These are phyloP conservation scores for Nemoura dubitans DNA, from an alignment of 2,888 invertebrate species.

Conservation along the genomic window DNA sequence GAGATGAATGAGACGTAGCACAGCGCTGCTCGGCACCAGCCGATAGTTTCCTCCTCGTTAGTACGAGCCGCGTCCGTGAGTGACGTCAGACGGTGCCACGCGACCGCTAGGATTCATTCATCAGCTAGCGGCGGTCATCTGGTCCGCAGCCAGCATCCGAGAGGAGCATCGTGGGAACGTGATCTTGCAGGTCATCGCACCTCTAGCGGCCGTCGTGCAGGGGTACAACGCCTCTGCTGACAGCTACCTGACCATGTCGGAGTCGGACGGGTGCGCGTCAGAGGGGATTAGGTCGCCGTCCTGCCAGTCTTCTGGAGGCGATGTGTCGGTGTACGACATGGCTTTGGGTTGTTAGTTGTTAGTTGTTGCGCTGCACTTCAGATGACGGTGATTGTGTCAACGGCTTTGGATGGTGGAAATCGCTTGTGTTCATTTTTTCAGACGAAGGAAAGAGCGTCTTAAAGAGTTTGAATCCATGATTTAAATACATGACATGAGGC, in stretches of 20 bases:
- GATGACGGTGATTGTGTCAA: not conserved
- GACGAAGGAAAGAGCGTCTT: not conserved
- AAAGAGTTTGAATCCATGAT: not conserved
- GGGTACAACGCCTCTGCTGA: constrained; percentile 13
- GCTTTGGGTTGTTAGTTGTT: not conserved
- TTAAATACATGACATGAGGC: not conserved
- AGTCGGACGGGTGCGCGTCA: not conserved
- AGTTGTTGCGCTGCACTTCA: not conserved
- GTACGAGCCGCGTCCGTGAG: constrained; percentile 45
- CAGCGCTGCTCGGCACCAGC: not conserved
- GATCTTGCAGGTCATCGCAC: constrained; percentile 46
- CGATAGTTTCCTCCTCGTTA: constrained; percentile 34
- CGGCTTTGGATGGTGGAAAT: not conserved
- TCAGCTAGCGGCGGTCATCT: constrained; percentile 53
- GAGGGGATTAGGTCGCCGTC: not conserved
- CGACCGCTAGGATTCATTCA: constrained; percentile 58
- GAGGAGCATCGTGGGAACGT: constrained; percentile 47
- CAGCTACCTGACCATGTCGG: not conserved
- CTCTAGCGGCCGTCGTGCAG: constrained; percentile 12
- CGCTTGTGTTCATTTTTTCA: not conserved
- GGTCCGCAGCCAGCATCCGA: constrained; percentile 43
- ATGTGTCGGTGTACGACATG: not conserved
- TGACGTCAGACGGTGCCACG: constrained; percentile 61
- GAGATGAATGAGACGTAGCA: not conserved
- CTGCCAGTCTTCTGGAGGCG: not conserved